Percentiles rank a stretch among this genome's conserved stretches.
These are phyloP conservation scores for Penaeus chinensis DNA, from an alignment of 1,140 invertebrate genomes.

Conservation along the genomic window DNA sequence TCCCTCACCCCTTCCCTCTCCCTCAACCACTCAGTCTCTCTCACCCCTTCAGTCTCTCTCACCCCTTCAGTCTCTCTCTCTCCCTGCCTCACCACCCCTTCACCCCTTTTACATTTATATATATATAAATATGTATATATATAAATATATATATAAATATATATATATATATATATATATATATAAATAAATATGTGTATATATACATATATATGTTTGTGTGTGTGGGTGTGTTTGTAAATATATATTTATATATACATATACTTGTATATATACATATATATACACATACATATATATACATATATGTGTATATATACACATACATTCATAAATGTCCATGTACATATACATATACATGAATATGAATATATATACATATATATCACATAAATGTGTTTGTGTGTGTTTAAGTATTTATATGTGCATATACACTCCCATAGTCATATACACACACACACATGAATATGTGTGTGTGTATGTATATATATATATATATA, in stretches of 20 bases:
- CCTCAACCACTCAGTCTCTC: neutral
- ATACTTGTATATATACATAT: slow-evolving; percentile 7
- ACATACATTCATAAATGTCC: neutral
- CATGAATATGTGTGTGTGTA: too few species aligned
- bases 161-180: slow-evolving; percentile 20
- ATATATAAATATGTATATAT: neutral
- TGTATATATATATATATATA: too few species aligned
- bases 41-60: neutral
- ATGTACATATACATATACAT: neutral
- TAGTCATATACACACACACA: too few species aligned
- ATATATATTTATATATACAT: slow-evolving; percentile 2
- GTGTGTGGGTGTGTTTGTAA: neutral
- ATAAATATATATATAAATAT: neutral
- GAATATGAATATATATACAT: neutral
- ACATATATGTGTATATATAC: slow-evolving; percentile 5
- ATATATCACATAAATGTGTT: too few species aligned
- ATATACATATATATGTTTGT: neutral
- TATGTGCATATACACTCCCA: too few species aligned
- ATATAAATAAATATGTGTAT: neutral
- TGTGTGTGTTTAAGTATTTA: too few species aligned
- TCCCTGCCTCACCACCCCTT: neutral
- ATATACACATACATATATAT: neutral
- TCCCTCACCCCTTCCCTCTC: neutral
- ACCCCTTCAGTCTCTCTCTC: too few species aligned
- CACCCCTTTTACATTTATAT: neutral